Percentiles rank a stretch among this genome's conserved stretches.
phyloP scores from a whole-genome alignment of 2,113 vertebrate species.

The Pandion haliaetus region DNA sequence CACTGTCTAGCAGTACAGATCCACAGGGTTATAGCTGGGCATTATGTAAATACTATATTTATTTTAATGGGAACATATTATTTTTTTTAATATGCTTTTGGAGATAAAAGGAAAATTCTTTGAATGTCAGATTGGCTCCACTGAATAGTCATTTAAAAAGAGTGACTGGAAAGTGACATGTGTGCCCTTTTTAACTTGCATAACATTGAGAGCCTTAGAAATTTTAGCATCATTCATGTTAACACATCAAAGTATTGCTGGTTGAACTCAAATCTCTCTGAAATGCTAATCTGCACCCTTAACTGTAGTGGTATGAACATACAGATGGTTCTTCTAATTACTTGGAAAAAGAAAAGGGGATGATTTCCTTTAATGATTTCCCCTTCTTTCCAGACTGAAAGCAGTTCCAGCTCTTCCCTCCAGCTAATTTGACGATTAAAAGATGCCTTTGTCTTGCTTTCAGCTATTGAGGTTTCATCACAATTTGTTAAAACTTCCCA shows the following conservation, averaged over 20 bases:
- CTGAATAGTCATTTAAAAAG: conserved; percentile 21
- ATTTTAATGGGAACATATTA: neutral
- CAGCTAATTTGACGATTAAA: conserved; percentile 48
- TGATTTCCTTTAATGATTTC: conserved; percentile 64
- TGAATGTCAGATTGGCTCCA: neutral
- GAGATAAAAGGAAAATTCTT: conserved; percentile 14
- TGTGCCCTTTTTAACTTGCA: conserved; percentile 13
- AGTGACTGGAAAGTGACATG: conserved; percentile 36
- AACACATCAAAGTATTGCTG: conserved; percentile 59
- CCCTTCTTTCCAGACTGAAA: conserved; percentile 51
- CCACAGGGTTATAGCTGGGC: neutral
- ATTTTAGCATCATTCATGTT: conserved; percentile 42
- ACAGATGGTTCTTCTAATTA: conserved; percentile 66
- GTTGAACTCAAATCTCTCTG: conserved; percentile 57
- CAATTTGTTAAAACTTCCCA: conserved; percentile 1
- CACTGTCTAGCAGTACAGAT: neutral
- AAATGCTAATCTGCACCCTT: conserved; percentile 59
- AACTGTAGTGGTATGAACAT: conserved; percentile 49
- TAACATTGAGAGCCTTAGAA: conserved; percentile 45
- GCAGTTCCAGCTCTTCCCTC: conserved; percentile 36
- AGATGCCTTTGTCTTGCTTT: conserved; percentile 58
- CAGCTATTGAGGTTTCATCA: conserved; percentile 40
- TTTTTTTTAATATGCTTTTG: conserved; percentile 5
- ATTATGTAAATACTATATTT: neutral
- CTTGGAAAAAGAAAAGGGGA: conserved; percentile 51